phyloP scores from a whole-genome alignment of 2,888 invertebrate genomes.

The Tetramorium bicarinatum region DNA sequence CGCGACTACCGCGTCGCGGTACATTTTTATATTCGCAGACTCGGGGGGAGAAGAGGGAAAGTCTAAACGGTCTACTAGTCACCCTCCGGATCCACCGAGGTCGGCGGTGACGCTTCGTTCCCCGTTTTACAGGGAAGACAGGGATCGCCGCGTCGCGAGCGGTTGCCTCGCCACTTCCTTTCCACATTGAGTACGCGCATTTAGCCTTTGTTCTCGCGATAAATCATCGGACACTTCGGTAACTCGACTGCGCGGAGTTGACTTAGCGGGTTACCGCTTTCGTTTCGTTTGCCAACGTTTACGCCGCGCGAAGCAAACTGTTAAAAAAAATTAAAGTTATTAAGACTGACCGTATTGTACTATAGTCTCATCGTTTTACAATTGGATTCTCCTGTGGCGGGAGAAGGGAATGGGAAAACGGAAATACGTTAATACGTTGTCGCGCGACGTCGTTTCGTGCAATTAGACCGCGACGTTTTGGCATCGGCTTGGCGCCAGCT shows the following conservation, averaged over 20 bases:
- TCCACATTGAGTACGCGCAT: constrained; percentile 35
- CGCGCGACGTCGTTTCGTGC: background rate
- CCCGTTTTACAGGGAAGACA: constrained; percentile 5
- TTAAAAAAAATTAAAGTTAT: background rate
- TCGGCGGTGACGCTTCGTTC: background rate
- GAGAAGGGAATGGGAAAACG: background rate
- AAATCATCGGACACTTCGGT: constrained; percentile 59
- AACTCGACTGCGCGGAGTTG: background rate
- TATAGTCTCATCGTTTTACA: background rate
- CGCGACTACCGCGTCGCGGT: background rate
- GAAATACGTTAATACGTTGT: background rate
- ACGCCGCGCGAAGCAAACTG: background rate
- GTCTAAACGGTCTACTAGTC: background rate
- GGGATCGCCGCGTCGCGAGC: constrained; percentile 27
- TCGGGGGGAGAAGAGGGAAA: background rate
- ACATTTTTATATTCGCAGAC: background rate
- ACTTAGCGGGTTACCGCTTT: constrained; percentile 37
- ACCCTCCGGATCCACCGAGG: constrained; percentile 1
- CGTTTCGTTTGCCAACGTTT: background rate
- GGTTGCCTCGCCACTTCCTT: constrained; percentile 69
- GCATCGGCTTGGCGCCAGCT: constrained; percentile 28
- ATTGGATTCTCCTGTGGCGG: background rate
- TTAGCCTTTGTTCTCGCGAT: constrained; percentile 57
- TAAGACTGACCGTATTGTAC: background rate
- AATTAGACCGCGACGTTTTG: constrained; percentile 11